phyloP scores from a whole-genome alignment of 2,113 vertebrate genomes.

The Lophotis ruficrista region DNA sequence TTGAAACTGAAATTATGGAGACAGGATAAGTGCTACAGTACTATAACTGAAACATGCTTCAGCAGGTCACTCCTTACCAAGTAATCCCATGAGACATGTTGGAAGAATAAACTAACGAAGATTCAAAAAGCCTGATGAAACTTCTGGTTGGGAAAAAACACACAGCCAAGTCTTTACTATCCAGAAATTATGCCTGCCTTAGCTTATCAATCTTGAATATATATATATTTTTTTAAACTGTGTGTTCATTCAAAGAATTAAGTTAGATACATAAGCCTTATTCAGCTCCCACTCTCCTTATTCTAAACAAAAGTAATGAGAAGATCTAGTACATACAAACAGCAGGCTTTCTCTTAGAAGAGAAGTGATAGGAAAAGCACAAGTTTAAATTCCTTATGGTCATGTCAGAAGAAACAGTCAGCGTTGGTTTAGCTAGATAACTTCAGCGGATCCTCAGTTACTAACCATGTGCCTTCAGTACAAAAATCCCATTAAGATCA shows the following conservation, averaged over 20 bases:
- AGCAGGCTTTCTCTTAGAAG: background rate
- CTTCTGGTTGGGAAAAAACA: background rate
- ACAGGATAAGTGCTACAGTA: background rate
- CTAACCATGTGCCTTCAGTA: background rate
- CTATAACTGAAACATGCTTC: background rate
- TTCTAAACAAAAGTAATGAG: background rate
- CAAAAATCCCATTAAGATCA: background rate
- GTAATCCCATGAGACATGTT: background rate
- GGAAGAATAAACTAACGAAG: background rate
- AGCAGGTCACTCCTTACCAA: background rate
- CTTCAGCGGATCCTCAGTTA: background rate
- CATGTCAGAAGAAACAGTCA: background rate
- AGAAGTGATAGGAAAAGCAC: background rate
- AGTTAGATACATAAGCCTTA: background rate
- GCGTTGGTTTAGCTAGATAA: background rate
- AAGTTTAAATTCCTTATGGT: background rate
- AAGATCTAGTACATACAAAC: background rate
- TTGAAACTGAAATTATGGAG: background rate
- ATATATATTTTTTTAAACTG: background rate
- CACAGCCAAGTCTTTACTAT: background rate
- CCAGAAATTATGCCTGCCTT: background rate
- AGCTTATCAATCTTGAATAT: background rate
- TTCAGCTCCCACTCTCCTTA: background rate
- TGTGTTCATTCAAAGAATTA: background rate
- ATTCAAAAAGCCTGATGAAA: background rate